Percentiles rank a stretch among this genome's conserved stretches.
These are phyloP conservation scores for Chrysocyon brachyurus DNA, from an alignment of 2,797 vertebrate species.

Conservation along the genomic window DNA sequence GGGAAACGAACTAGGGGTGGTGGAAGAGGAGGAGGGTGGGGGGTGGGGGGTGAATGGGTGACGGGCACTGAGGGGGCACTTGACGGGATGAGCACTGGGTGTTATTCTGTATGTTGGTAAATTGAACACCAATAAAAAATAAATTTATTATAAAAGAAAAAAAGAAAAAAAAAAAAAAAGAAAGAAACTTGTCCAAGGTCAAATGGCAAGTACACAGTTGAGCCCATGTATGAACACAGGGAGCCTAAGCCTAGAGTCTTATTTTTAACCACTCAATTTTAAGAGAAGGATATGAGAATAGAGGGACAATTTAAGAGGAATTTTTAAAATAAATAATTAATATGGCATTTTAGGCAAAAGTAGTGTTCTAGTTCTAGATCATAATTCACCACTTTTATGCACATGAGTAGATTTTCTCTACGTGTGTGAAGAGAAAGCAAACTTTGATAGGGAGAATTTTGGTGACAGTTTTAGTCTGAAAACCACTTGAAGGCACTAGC, in stretches of 20 bases:
- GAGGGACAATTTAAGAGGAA: background rate
- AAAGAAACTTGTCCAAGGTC: background rate
- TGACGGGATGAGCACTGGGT: no score
- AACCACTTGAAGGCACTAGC: background rate
- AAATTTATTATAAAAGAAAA: no score
- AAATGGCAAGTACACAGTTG: background rate
- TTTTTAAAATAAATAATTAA: background rate
- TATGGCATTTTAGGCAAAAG: background rate
- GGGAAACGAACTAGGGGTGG: no score
- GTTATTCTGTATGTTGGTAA: no score
- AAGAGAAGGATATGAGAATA: background rate
- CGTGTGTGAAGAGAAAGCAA: background rate
- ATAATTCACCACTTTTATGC: background rate
- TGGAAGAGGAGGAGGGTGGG: no score
- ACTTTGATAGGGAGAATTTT: background rate
- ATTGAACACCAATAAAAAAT: no score
- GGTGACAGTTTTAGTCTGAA: background rate
- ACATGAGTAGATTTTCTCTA: background rate
- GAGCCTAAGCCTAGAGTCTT: background rate
- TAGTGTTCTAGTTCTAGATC: background rate
- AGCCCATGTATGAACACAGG: background rate
- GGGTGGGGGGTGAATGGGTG: no score
- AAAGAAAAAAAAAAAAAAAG: no score
- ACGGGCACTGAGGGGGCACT: no score
- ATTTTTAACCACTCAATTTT: background rate